phyloP scores from a whole-genome alignment of 2,113 vertebrate species.

The Onychostruthus taczanowskii region DNA sequence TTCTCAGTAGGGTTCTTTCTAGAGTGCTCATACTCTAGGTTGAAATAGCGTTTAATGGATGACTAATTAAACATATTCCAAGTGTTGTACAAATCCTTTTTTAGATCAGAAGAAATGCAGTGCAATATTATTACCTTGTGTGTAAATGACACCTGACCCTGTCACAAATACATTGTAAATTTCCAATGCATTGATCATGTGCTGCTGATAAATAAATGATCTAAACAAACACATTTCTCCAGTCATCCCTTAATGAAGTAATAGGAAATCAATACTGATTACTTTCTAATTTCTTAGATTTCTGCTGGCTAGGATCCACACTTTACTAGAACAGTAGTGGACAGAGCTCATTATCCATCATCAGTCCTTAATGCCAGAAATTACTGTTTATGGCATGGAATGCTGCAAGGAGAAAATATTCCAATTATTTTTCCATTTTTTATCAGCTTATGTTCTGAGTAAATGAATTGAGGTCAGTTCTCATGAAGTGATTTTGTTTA shows the following conservation, averaged over 20 bases:
- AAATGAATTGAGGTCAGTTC: neutral
- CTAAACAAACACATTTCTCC: neutral
- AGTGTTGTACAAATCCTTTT: neutral
- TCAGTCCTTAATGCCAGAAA: neutral
- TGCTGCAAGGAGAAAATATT: neutral
- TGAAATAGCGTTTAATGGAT: neutral
- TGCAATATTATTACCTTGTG: neutral
- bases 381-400: neutral
- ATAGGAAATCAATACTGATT: neutral
- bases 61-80: neutral
- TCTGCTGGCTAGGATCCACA: neutral
- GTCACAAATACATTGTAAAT: neutral
- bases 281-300: neutral
- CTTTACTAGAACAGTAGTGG: neutral
- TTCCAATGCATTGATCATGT: neutral
- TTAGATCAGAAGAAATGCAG: neutral
- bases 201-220: neutral
- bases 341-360: neutral
- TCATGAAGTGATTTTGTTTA: neutral
- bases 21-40: neutral
- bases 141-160: neutral
- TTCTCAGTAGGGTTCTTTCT: neutral
- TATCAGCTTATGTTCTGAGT: neutral
- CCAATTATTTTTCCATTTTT: neutral
- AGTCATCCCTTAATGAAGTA: neutral